These are phyloP conservation scores for Meliscaeva auricollis DNA, from an alignment of 2,888 invertebrate genomes.

Conservation along the genomic window DNA sequence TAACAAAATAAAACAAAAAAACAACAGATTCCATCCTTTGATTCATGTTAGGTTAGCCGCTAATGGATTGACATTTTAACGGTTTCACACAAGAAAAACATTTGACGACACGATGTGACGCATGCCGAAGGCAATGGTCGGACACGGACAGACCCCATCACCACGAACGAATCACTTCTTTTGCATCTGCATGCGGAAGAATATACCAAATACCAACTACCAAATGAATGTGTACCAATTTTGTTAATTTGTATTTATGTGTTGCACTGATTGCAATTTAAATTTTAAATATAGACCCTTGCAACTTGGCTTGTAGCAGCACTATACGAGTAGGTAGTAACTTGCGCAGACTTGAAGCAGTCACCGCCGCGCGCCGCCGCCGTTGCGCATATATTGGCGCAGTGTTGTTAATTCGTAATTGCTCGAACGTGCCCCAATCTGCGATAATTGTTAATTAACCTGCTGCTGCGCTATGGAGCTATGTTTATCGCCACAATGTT, in stretches of 20 bases:
- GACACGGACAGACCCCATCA: background rate
- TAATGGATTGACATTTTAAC: constrained; percentile 43
- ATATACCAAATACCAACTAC: background rate
- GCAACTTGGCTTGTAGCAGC: background rate
- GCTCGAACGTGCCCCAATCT: constrained; percentile 48
- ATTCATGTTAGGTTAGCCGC: constrained; percentile 45
- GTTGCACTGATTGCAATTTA: constrained; percentile 46
- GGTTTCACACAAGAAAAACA: constrained; percentile 55
- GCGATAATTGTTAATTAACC: constrained; percentile 68
- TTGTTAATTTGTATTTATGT: constrained; percentile 54
- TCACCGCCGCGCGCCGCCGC: no score
- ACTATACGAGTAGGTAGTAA: background rate
- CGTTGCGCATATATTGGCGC: constrained; percentile 7
- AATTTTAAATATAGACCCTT: constrained; percentile 58
- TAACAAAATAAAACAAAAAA: background rate
- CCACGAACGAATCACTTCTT: constrained; percentile 1
- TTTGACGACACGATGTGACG: constrained; percentile 19
- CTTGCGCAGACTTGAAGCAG: no score
- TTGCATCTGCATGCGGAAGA: constrained; percentile 26
- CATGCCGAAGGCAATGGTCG: background rate
- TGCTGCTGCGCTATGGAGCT: constrained; percentile 37
- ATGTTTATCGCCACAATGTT: constrained; percentile 49
- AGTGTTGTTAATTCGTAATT: constrained; percentile 54
- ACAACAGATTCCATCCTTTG: background rate
- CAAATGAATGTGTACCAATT: constrained; percentile 42